Percentiles rank a stretch among this genome's conserved stretches.
phyloP scores from a whole-genome alignment of 2,797 vertebrate genomes.

The Onychomys leucogaster region DNA sequence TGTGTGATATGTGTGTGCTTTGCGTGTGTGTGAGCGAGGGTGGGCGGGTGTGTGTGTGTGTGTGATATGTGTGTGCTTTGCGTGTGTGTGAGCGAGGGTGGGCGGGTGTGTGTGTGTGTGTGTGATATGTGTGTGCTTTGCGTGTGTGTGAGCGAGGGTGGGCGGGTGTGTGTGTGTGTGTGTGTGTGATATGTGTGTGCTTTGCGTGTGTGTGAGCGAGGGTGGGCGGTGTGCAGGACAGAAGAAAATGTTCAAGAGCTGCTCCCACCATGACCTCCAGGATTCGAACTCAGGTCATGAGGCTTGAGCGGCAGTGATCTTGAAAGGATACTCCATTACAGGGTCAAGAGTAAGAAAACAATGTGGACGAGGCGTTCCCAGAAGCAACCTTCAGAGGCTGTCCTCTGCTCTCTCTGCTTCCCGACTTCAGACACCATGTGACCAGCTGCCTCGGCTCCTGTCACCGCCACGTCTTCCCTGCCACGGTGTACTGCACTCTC shows the following conservation, averaged over 20 bases:
- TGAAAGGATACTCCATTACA: background rate
- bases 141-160: too few relatives aligned
- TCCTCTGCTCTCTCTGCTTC: background rate
- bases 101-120: too few relatives aligned
- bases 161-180: too few relatives aligned
- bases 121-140: too few relatives aligned
- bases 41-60: too few relatives aligned
- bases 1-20: too few relatives aligned
- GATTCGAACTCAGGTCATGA: background rate
- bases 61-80: too few relatives aligned
- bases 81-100: too few relatives aligned
- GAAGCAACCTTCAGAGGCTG: conserved; percentile 36
- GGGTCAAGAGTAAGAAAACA: background rate
- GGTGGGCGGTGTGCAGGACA: background rate
- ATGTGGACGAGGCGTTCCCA: background rate
- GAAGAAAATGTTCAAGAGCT: background rate
- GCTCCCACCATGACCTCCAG: background rate
- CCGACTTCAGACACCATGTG: background rate
- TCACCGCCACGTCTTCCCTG: background rate
- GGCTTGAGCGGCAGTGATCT: background rate
- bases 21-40: too few relatives aligned
- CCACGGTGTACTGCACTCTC: background rate
- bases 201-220: background rate
- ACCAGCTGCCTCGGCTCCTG: background rate
- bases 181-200: too few relatives aligned